Conservation (phyloP, 2,888 invertebrate genomes). For the Geophilus truncorum region DNA sequence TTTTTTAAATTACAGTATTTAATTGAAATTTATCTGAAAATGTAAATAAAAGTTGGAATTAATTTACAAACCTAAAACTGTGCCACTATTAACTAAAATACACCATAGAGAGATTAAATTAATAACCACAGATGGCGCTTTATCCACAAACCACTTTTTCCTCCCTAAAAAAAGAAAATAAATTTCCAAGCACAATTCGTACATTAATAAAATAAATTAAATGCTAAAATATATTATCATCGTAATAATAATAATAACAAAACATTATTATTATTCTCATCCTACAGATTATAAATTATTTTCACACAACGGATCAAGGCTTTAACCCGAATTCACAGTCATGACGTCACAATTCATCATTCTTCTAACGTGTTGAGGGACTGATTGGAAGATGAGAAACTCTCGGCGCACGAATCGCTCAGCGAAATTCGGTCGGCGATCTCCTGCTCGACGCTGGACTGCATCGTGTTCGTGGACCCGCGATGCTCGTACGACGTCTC, state of each 20-base stretch:
- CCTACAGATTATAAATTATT: constrained; percentile 28
- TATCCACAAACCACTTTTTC: neutral
- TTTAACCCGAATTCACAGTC: neutral
- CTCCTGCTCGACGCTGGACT: constrained; percentile 38
- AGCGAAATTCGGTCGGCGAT: constrained; percentile 40
- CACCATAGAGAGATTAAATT: neutral
- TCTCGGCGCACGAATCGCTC: constrained; percentile 43
- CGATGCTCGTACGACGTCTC: neutral
- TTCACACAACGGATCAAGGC: neutral
- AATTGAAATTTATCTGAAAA: neutral
- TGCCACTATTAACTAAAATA: neutral
- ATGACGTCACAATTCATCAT: neutral
- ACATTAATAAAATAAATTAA: constrained; percentile 8
- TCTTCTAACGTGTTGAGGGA: constrained; percentile 30
- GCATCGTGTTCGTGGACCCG: neutral
- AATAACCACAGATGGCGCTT: neutral
- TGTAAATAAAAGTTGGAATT: neutral
- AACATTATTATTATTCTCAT: constrained; percentile 17
- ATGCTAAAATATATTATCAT: constrained; percentile 23
- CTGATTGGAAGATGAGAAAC: constrained; percentile 40
- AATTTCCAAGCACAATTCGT: neutral
- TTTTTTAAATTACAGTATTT: neutral
- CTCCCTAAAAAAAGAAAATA: no score
- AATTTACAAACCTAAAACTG: neutral
- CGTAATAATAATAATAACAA: neutral